Conservation (phyloP, 2,888 invertebrate species). For the Yponomeuta plumbellus region DNA sequence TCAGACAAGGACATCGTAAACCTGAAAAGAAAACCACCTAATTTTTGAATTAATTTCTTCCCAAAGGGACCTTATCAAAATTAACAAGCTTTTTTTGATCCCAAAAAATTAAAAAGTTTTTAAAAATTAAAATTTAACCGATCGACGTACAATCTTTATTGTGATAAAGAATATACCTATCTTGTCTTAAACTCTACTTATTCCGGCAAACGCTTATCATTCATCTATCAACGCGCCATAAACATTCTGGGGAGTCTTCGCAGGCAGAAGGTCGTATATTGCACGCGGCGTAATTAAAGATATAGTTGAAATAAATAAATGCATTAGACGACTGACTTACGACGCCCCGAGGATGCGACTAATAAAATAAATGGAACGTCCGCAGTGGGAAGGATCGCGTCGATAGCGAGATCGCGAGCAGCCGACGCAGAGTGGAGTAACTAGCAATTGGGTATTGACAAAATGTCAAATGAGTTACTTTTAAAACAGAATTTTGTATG, state of each 20-base stretch:
- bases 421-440: constrained; percentile 17
- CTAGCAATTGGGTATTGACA: constrained; percentile 14
- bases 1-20: no score
- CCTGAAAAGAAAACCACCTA: no score
- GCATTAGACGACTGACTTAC: constrained; percentile 62
- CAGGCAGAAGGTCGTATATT: constrained; percentile 40
- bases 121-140: no score
- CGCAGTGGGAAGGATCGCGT: not conserved
- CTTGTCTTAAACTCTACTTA: not conserved
- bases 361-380: constrained; percentile 65
- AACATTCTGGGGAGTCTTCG: constrained; percentile 36
- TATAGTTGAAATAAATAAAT: constrained; percentile 57
- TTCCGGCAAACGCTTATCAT: not conserved
- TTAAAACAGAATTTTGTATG: no score
- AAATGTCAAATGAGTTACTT: no score
- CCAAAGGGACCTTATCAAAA: no score
- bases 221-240: not conserved
- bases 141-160: no score
- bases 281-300: constrained; percentile 59
- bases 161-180: not conserved
- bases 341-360: constrained; percentile 55
- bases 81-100: no score
- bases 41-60: no score
- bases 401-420: not conserved
- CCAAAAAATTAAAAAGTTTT: no score